phyloP scores from a whole-genome alignment of 2,797 vertebrate genomes.

The Gymnothorax reevesii region DNA sequence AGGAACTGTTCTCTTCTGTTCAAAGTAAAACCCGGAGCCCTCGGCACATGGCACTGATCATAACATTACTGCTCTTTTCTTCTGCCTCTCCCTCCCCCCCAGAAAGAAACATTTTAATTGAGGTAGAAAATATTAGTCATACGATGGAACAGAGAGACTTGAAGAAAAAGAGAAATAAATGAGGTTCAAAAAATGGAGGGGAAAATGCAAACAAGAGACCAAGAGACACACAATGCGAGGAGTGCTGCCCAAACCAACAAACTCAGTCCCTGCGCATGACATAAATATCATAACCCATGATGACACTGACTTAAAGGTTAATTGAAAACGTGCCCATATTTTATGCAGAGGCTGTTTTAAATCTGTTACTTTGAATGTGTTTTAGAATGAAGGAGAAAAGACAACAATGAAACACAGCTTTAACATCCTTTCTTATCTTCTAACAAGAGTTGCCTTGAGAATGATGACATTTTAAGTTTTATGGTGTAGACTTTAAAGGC shows the following conservation, averaged over 20 bases:
- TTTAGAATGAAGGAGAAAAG: neutral
- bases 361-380: neutral
- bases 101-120: slow-evolving; percentile 46
- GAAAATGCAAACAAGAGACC: slow-evolving; percentile 7
- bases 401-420: too few relatives aligned
- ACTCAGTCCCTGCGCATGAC: neutral
- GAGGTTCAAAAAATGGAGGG: slow-evolving; percentile 42
- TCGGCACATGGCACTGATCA: slow-evolving; percentile 49
- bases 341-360: neutral
- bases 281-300: neutral
- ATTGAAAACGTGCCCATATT: neutral
- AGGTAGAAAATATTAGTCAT: slow-evolving; percentile 71
- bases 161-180: slow-evolving; percentile 56
- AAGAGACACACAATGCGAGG: slow-evolving; percentile 12
- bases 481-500: neutral
- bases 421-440: neutral
- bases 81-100: slow-evolving; percentile 33
- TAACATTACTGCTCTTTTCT: slow-evolving; percentile 25
- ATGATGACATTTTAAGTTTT: neutral
- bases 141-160: slow-evolving; percentile 52
- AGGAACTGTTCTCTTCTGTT: slow-evolving; percentile 26
- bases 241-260: slow-evolving; percentile 8
- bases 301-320: neutral
- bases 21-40: slow-evolving; percentile 32
- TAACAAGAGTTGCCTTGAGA: neutral